phyloP scores from a whole-genome alignment of 2,888 invertebrate species.

The Tachina grossa region DNA sequence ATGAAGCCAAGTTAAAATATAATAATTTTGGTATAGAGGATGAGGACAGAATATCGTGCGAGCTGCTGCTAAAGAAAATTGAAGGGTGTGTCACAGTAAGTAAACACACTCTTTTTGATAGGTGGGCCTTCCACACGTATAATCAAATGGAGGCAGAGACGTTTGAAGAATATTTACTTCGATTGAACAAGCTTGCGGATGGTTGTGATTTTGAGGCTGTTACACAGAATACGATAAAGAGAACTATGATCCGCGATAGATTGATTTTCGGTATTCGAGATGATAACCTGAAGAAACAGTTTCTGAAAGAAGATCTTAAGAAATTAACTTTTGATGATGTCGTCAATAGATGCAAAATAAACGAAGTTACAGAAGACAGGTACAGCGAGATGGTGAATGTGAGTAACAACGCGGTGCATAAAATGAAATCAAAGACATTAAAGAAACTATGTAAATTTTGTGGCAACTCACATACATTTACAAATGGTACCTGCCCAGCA shows the following conservation, averaged over 20 bases:
- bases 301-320: slow-evolving; percentile 28
- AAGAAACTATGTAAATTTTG: slow-evolving; percentile 3
- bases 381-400: slow-evolving; percentile 8
- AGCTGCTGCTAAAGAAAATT: no score
- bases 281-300: background rate
- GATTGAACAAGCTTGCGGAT: no score
- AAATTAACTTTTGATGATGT: slow-evolving; percentile 30
- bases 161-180: no score
- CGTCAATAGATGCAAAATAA: background rate
- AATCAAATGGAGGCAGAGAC: no score
- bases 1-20: no score
- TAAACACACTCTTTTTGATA: no score
- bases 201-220: background rate
- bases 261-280: slow-evolving; percentile 29
- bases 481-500: slow-evolving; percentile 13
- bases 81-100: no score
- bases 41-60: no score
- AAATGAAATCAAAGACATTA: background rate
- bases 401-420: background rate
- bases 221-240: slow-evolving; percentile 1
- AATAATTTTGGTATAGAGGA: no score
- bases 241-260: slow-evolving; percentile 2
- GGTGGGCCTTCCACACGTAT: no score
- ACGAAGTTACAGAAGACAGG: background rate
- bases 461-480: slow-evolving; percentile 3